Percentiles rank a stretch among this genome's conserved stretches.
Evolutionary conservation across 2,113 vertebrate genomes (phyloP).

Genomic region (Triplophysa dalaica): DNA sequence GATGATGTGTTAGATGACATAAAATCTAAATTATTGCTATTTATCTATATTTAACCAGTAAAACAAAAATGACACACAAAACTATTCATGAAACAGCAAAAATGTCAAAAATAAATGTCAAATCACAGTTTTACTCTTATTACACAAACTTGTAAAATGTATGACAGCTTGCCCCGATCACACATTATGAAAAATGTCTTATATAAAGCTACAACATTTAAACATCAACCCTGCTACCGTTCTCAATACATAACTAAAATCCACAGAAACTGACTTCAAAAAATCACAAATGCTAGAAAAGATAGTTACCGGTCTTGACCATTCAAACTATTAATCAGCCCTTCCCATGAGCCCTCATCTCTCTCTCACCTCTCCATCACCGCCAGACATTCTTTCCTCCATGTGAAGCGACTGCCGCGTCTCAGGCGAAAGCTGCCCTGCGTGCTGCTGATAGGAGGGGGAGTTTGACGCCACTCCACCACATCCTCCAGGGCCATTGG

Average conservation of each 20-base stretch:
- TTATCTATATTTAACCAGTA: not conserved
- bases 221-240: no score
- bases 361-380: constrained; percentile 93
- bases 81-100: no score
- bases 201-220: no score
- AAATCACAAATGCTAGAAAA: not conserved
- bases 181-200: no score
- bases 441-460: constrained; percentile 85
- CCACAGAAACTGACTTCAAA: not conserved
- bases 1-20: not conserved
- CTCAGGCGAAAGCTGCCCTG: constrained; percentile 91
- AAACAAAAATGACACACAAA: no score
- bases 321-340: not conserved
- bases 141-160: no score
- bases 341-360: not conserved
- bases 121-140: no score
- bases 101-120: no score
- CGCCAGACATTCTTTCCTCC: constrained; percentile 97
- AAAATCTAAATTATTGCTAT: not conserved
- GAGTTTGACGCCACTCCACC: constrained; percentile 93
- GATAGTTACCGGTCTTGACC: not conserved
- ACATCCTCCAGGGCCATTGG: constrained; percentile 89
- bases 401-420: constrained; percentile 95
- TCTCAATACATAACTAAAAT: not conserved
- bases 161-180: no score